These are phyloP conservation scores for Cassiopea xamachana DNA, from an alignment of 30 jellyfish, hydroid and myxozoan genomes.

Conservation along the genomic window DNA sequence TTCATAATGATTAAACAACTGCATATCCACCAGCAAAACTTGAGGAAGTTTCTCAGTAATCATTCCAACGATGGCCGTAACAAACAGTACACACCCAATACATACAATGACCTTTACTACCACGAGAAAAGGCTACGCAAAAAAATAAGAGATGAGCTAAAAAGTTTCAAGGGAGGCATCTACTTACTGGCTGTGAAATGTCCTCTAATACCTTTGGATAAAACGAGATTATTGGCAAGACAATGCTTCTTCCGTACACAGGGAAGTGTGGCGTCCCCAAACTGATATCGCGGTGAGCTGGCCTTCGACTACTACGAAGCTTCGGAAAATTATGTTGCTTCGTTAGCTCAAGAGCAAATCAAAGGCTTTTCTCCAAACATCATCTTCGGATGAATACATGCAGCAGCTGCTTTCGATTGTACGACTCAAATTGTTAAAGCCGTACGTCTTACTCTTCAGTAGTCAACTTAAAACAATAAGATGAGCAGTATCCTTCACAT, in stretches of 20 bases:
- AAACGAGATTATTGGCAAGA: background rate
- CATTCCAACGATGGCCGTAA: too few relatives aligned
- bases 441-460: background rate
- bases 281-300: background rate
- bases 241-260: background rate
- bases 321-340: background rate
- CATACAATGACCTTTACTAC: too few relatives aligned
- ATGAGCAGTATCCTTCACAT: background rate
- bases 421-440: background rate
- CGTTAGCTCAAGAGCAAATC: slow-evolving; percentile 17
- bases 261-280: slow-evolving; percentile 18
- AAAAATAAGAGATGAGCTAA: background rate
- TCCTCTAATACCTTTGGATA: background rate
- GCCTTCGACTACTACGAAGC: background rate
- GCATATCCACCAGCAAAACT: too few relatives aligned
- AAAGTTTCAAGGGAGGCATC: background rate
- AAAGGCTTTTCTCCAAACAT: background rate
- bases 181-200: slow-evolving; percentile 18
- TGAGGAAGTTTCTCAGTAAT: too few relatives aligned
- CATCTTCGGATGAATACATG: background rate
- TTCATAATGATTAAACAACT: too few relatives aligned
- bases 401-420: background rate
- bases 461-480: background rate
- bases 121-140: background rate
- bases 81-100: too few relatives aligned